Evolutionary conservation across 2,888 invertebrate species (phyloP), one percentile per base, ranked within the genome.

Genomic region (Mythimna albipuncta): DNA sequence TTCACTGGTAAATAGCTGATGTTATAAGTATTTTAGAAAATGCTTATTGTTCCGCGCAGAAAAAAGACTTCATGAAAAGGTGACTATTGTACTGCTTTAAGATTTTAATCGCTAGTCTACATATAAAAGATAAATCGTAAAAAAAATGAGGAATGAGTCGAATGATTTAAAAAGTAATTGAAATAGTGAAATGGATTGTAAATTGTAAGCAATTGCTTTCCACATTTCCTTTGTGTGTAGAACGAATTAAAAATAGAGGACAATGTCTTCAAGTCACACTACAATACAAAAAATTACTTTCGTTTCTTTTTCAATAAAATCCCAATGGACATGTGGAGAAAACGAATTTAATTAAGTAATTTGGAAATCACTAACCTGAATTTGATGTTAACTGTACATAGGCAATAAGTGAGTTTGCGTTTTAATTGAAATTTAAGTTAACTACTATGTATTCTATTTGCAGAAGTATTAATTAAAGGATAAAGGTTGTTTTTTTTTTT

Each of bases 331-430:
- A 75, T 76, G 66, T 52, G 19, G 52, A 41, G 32, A 57, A 78
- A 13, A 44, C 5, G 69, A 63, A 50, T 47, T 47, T 47, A 47
- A 47, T 47, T 47, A 19, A 47, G 16, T 47, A 16, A 63, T 77
- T 82, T 69, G 67, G 58, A 72, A 82, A 82, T 69, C 21, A 54
- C 32, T 67, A 72, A 66, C 65, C 77, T 81, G 47, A 61, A 69
- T 77, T 80, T 47, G 38, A 66, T 47, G n/a, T 52, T 55, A 74
- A 61, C 35, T 64, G 61, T 61, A 54, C 47, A 47, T 13, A 47
- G 19, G 50, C n/a, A 59, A 64, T 55, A 61, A 52, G 6, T 59
- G 32, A 41, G 9, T n/a, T n/a, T 5, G 16, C 35, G 52, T 72
- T 63, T 65, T 72, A 9, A 44, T 35, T 35, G 6, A 35, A 35